Percentiles rank a stretch among this genome's conserved stretches.
phyloP scores from a whole-genome alignment of 2,888 invertebrate species.

The Cartodere bifasciata region DNA sequence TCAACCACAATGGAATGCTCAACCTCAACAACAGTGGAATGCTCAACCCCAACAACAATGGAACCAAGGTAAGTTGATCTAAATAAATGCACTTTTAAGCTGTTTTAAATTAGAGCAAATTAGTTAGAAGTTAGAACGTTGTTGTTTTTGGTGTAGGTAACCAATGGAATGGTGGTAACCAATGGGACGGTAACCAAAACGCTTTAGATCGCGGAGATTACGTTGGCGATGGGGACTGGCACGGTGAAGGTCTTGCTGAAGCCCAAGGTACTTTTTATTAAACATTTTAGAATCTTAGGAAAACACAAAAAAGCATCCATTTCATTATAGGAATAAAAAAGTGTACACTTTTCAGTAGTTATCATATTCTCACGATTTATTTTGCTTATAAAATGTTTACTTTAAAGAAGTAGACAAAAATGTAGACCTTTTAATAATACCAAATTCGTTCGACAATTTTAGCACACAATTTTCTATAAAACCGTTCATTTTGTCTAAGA shows the following conservation, averaged over 20 bases:
- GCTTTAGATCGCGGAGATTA: constrained; percentile 30
- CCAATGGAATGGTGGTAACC: no score
- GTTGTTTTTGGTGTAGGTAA: constrained; percentile 16
- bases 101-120: no score
- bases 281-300: no score
- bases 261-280: constrained; percentile 34
- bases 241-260: constrained; percentile 34
- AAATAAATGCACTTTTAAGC: no score
- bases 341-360: no score
- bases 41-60: constrained; percentile 22
- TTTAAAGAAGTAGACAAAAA: no score
- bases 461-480: not conserved
- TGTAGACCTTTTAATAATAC: no score
- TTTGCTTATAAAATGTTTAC: no score
- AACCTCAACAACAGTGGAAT: constrained; percentile 15
- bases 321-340: no score
- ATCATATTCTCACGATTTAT: no score
- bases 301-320: no score
- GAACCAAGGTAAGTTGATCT: constrained; percentile 13
- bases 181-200: constrained; percentile 25
- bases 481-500: not conserved
- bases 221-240: constrained; percentile 34
- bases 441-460: not conserved
- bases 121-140: constrained; percentile 11
- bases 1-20: constrained; percentile 14